Evolutionary conservation across 2,113 vertebrate species (phyloP).

Genomic region (Nasalis larvatus): DNA sequence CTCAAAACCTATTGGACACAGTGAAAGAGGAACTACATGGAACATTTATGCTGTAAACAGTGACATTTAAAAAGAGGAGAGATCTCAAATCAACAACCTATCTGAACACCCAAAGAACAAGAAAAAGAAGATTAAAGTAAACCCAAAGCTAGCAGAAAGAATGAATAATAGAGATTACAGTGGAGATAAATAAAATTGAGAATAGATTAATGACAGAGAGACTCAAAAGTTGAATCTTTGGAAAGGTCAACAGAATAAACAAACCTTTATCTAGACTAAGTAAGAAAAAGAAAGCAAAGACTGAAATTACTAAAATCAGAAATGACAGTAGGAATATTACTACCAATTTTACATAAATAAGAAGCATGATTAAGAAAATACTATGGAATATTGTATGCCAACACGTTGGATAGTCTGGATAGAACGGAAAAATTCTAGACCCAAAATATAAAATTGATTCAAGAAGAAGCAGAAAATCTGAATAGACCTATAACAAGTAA

Average conservation of each 20-base stretch:
- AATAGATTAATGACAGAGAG: not conserved
- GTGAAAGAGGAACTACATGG: not conserved
- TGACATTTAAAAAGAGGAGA: not conserved
- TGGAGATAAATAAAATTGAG: not conserved
- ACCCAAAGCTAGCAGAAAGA: not conserved
- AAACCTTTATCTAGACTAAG: not conserved
- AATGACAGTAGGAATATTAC: not conserved
- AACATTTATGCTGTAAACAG: not conserved
- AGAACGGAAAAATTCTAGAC: not conserved
- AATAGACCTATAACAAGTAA: not conserved
- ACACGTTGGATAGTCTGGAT: not conserved
- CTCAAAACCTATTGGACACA: not conserved
- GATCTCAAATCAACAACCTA: not conserved
- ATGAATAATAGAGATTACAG: not conserved
- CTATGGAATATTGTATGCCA: not conserved
- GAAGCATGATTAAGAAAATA: not conserved
- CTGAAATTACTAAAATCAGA: not conserved
- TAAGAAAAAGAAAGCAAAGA: not conserved
- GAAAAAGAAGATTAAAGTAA: not conserved
- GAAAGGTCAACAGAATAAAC: not conserved
- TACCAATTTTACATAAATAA: not conserved
- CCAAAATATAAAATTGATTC: not conserved
- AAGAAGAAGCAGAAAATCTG: not conserved
- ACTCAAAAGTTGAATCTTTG: not conserved
- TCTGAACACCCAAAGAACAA: not conserved